Evolutionary conservation across 1,140 invertebrate genomes (phyloP).

Genomic region (Calliphora vicina): DNA sequence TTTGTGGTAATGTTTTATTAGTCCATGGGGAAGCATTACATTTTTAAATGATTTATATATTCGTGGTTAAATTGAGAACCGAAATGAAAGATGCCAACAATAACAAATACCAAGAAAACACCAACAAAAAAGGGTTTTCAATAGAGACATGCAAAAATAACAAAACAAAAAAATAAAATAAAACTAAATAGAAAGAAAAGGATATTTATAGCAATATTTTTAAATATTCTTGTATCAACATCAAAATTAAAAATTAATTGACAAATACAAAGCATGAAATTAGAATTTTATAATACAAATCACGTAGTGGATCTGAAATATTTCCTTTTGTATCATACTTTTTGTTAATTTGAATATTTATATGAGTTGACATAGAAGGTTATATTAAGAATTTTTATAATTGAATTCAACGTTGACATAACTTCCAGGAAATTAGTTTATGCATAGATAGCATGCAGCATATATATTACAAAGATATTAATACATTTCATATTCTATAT

Average conservation of each 20-base stretch:
- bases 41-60: constrained; percentile 27
- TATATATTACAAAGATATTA: not conserved
- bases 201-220: not conserved
- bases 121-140: not conserved
- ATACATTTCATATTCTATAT: not conserved
- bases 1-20: constrained; percentile 34
- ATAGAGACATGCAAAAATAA: not conserved
- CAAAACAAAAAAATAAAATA: not conserved
- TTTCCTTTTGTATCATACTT: too few relatives aligned
- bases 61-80: constrained; percentile 9
- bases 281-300: not conserved
- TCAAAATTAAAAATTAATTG: not conserved
- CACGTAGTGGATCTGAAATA: too few relatives aligned
- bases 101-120: not conserved
- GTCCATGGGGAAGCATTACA: constrained; percentile 27
- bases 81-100: not conserved
- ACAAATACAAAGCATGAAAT: not conserved
- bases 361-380: not conserved
- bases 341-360: not conserved
- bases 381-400: not conserved
- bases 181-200: not conserved
- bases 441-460: not conserved
- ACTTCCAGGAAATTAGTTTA: not conserved
- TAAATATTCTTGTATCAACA: not conserved
- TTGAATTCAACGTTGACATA: not conserved